Evolutionary conservation across 2,797 vertebrate species (phyloP).

Genomic region (Xenopus petersii): DNA sequence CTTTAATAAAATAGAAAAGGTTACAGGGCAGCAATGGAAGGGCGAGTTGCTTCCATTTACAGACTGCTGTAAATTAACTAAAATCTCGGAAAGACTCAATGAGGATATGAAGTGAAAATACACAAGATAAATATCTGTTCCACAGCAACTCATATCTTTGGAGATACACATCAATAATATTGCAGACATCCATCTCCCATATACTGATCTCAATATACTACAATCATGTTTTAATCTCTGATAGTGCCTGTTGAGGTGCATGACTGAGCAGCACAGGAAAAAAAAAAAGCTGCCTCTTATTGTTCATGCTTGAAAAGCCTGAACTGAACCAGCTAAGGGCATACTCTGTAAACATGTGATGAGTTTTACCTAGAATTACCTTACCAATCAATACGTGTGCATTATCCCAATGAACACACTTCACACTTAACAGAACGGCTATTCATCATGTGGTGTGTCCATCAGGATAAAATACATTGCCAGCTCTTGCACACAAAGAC

Average conservation of each 20-base stretch:
- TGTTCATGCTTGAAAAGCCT: constrained; percentile 31
- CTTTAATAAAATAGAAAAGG: neutral
- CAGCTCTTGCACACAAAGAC: neutral
- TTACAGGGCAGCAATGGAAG: neutral
- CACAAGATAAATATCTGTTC: constrained; percentile 9
- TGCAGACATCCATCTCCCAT: neutral
- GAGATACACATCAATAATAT: neutral
- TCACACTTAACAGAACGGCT: constrained; percentile 36
- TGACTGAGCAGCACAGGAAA: constrained; percentile 33
- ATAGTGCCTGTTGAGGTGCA: constrained; percentile 20
- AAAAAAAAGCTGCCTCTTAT: constrained; percentile 9
- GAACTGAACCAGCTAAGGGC: constrained; percentile 8
- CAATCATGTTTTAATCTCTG: constrained; percentile 39
- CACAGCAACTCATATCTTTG: neutral
- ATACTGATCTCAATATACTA: constrained; percentile 23
- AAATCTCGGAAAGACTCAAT: neutral
- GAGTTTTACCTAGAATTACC: constrained; percentile 45
- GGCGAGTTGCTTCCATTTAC: neutral
- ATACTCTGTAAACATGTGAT: constrained; percentile 30
- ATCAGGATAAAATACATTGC: constrained; percentile 18
- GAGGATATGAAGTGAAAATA: neutral
- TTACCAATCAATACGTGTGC: constrained; percentile 46
- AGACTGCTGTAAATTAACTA: constrained; percentile 7
- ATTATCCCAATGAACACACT: constrained; percentile 43
- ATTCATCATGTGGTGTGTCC: constrained; percentile 31